Evolutionary conservation across 1,140 invertebrate species (phyloP), one percentile per base, ranked within the genome.

Genomic region (Augochlora pura): DNA sequence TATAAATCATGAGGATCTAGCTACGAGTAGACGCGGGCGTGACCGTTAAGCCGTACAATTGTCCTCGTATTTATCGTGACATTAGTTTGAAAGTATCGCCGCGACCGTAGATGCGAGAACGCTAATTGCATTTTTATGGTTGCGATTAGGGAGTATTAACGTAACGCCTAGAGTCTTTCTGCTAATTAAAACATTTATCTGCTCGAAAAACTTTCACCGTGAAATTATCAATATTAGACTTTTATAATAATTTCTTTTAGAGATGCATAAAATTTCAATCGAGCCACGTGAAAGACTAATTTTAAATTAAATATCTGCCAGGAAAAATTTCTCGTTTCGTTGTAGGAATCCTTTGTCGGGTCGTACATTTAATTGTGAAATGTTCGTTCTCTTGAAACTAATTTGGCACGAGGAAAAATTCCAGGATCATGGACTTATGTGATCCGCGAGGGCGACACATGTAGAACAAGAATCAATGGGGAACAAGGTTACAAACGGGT

Each of bases 151-250:
- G 42, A 14, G 23, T n/a, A 66, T 66, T 60, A 66, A 23, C 67
- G 27, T 71, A 27, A 7, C 6, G 23, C 16, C 32, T 21, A 39
- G 14, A 49, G 57, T 32, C 39, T 73, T 79, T 69, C 25, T 66
- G 75, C 32, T 54, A 83, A 57, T 83, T 79, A 83, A 80, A 38
- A 66, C 52, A 62, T 71, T 42, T 63, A 21, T 32, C 42, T 32
- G 39, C 21, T 25, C 6, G 60, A 83, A 54, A 73, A 60, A 74
- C 69, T 62, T 83, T n/a, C 23, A 60, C 69, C 39, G 4, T 27
- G 1, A 32, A 49, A n/a, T 18, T 6, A 72, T 14, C 10, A 59
- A 8, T 66, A 27, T 57, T 39, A 64, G 59, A 54, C 52, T 14
- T 38, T 49, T 60, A 42, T 46, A 59, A 70, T 9, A 9, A 42